Evolutionary conservation across 2,888 invertebrate species (phyloP), one percentile per base, ranked within the genome.

Genomic region (Galeruca laticollis): DNA sequence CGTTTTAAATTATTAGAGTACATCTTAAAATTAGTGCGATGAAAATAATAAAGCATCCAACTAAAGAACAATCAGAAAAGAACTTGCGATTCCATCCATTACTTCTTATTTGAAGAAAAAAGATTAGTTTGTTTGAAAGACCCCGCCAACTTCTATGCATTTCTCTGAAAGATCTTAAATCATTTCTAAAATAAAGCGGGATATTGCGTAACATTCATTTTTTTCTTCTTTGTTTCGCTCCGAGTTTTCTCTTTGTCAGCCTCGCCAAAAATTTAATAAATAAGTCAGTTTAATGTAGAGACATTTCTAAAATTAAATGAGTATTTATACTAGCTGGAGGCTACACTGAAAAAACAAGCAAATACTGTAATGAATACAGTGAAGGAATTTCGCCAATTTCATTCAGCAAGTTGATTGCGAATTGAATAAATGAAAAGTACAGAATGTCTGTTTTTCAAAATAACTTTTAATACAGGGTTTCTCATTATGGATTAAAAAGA

Each of bases 281-380:
- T 15, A 13, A 5, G 31, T 54, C 54, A 54, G n/a, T 54, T 31
- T 13, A 54, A 31, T 31, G 21, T 13, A 13, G 15, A 43, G 51
- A 51, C 54, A 54, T 31, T 54, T 54, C 54, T 54, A 54, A 54
- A 54, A 54, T 54, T 54, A 54, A n/a, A 54, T 31, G n/a, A 9
- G 9, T 47, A 18, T 47, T 47, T 47, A 47, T 18, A 47, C 18
- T 47, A n/a, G 1, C 47, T 47, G 47, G 18, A 47, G 15, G 15
- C 18, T 47, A 47, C 47, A 47, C 47, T 18, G 18, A 47, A 18
- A 47, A 18, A 47, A 47, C 18, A 47, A 47, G 15, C 2, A 2
- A 47, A 47, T 9, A 15, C 2, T 47, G 9, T 47, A 15, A 15
- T 47, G 18, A 18, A 18, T 18, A 8, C 47, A 47, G 6, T 2